Conservation (phyloP, 2,888 invertebrate genomes). For the Luffia ferchaultella region DNA sequence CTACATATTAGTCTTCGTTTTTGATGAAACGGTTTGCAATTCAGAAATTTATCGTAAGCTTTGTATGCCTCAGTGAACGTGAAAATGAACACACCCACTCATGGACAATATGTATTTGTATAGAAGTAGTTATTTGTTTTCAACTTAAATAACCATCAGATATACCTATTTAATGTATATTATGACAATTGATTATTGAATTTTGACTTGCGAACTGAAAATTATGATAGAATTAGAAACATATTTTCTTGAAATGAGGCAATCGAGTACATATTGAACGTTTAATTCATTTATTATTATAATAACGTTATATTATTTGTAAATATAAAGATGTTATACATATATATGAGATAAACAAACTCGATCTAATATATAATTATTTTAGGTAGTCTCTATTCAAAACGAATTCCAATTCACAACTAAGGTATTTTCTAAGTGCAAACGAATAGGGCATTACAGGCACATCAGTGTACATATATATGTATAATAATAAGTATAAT, state of each 20-base stretch:
- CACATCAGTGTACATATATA: conserved; percentile 23
- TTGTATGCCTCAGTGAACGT: too few species aligned
- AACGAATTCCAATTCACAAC: conserved; percentile 45
- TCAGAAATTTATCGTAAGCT: too few species aligned
- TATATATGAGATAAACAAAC: conserved; percentile 57
- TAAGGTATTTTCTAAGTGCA: conserved; percentile 16
- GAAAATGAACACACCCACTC: too few species aligned
- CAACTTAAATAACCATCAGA: too few species aligned
- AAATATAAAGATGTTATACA: conserved; percentile 60
- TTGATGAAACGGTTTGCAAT: too few species aligned
- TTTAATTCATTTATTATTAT: conserved; percentile 58
- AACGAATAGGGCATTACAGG: conserved; percentile 7
- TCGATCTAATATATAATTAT: conserved; percentile 39
- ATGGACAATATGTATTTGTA: too few species aligned
- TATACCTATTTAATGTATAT: too few species aligned
- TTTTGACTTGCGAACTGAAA: too few species aligned
- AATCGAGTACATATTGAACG: conserved; percentile 16
- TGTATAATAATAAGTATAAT: neutral
- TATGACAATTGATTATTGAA: too few species aligned
- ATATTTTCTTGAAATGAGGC: conserved; percentile 7
- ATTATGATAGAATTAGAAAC: too few species aligned
- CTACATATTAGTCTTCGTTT: too few species aligned
- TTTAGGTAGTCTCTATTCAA: conserved; percentile 43
- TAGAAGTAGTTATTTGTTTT: too few species aligned
- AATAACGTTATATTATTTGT: conserved; percentile 64